Evolutionary conservation across 2,888 invertebrate genomes (phyloP), one percentile per base, ranked within the genome.

Genomic region (Thumatha senex): DNA sequence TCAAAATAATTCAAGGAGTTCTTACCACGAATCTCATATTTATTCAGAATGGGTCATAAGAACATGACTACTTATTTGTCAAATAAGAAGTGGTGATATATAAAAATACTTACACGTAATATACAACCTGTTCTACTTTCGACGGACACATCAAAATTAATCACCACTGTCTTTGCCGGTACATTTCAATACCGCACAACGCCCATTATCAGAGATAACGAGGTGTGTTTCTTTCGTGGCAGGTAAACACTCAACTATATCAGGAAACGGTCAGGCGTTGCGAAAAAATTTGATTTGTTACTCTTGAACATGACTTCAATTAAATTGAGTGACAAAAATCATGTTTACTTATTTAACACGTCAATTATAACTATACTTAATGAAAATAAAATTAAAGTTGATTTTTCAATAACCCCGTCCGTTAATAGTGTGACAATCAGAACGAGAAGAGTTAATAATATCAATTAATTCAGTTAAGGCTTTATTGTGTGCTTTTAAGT

Each of bases 261-360:
- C 80, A 68, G 75, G 79, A 78, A 82, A 78, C 69, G 79, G 74
- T 65, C 71, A 71, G 72, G 58, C 74, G 68, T 76, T 71, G 74
- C 72, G 78, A 86, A 89, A 89, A 89, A 88, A 84, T 80, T 86
- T 89, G 89, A 89, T 89, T 89, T 89, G 89, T 88, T 82, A 82
- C 82, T 66, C 72, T 61, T 75, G 74, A 66, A 81, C 84, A 77
- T 81, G 78, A 74, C 77, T 77, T 79, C 80, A 80, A 81, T 81
- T 82, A 83, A 82, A 84, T 80, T 81, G 84, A 84, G 86, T 87
- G 87, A 87, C 88, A 86, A 87, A 85, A 86, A 81, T 86, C 74
- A 72, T 71, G 75, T 76, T 70, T 59, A 61, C 61, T 58, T 47
- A 35, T 47, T 44, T 40, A 10, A 46, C 47, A 24, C 39, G 14